Conservation (phyloP, 2,888 invertebrate genomes). For the Cecidostiba fungosa region DNA sequence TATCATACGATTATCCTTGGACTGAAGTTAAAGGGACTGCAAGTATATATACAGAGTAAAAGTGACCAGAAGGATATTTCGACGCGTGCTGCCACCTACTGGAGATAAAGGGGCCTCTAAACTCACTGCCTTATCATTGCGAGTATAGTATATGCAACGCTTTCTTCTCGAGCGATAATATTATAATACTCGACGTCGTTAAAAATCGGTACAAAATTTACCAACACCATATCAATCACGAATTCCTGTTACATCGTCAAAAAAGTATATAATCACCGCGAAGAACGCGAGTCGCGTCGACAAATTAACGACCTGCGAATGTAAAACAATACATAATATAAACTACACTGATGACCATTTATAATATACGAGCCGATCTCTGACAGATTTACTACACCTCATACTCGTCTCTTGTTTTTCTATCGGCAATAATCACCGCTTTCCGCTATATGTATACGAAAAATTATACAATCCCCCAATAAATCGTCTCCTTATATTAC, state of each 20-base stretch:
- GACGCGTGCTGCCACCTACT: slow-evolving; percentile 41
- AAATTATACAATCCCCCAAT: not conserved
- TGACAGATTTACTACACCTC: too few species aligned
- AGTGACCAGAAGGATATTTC: not conserved
- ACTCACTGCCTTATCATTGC: slow-evolving; percentile 2
- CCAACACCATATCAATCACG: too few species aligned
- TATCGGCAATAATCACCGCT: not conserved
- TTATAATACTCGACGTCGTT: not conserved
- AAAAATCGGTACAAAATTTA: not conserved
- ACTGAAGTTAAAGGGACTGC: too few species aligned
- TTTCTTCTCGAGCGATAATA: not conserved
- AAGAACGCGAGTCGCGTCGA: too few species aligned
- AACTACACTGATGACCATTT: too few species aligned
- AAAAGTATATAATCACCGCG: not conserved
- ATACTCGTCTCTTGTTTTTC: too few species aligned
- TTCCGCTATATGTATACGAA: not conserved
- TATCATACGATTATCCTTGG: slow-evolving; percentile 8
- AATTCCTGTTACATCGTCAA: too few species aligned
- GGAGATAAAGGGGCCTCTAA: not conserved
- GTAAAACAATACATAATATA: too few species aligned
- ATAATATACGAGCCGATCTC: too few species aligned
- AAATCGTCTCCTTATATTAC: not conserved
- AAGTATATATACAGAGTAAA: not conserved
- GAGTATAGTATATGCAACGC: not conserved
- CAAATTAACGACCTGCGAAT: too few species aligned